Percentiles rank a stretch among this genome's conserved stretches.
phyloP scores from a whole-genome alignment of 2,797 vertebrate genomes.

The Esox masquinongy region DNA sequence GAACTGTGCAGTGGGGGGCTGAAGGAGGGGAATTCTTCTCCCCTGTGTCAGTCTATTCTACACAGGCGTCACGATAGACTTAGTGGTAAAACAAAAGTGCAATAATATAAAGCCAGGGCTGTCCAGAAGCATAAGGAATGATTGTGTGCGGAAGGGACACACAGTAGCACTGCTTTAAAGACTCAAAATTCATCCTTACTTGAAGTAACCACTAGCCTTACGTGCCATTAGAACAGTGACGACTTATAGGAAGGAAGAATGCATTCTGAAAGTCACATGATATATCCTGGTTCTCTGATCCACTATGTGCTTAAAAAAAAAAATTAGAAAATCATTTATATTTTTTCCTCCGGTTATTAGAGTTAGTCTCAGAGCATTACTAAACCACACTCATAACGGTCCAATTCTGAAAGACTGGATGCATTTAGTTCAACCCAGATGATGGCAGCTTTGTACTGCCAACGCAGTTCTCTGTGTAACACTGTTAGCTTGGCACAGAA shows the following conservation, averaged over 20 bases:
- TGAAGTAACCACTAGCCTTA: background rate
- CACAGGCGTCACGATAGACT: constrained; percentile 71
- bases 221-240: background rate
- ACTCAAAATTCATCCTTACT: background rate
- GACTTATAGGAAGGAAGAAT: background rate
- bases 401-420: constrained; percentile 29
- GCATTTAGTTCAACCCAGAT: constrained; percentile 23
- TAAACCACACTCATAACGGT: constrained; percentile 28
- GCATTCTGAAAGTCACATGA: constrained; percentile 10
- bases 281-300: constrained; percentile 30
- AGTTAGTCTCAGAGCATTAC: constrained; percentile 43
- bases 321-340: constrained; percentile 36
- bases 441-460: constrained; percentile 24
- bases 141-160: background rate
- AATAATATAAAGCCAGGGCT: constrained; percentile 8
- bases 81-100: constrained; percentile 47
- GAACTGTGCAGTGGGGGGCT: constrained; percentile 78
- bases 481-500: constrained; percentile 19
- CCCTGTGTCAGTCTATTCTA: constrained; percentile 67
- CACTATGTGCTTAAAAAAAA: constrained; percentile 52
- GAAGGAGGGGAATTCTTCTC: constrained; percentile 50
- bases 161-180: background rate
- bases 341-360: constrained; percentile 46
- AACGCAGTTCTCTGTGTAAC: constrained; percentile 6
- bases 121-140: constrained; percentile 1